Conservation (phyloP, 2,797 vertebrate species). For the Chelidonichthys spinosus region DNA sequence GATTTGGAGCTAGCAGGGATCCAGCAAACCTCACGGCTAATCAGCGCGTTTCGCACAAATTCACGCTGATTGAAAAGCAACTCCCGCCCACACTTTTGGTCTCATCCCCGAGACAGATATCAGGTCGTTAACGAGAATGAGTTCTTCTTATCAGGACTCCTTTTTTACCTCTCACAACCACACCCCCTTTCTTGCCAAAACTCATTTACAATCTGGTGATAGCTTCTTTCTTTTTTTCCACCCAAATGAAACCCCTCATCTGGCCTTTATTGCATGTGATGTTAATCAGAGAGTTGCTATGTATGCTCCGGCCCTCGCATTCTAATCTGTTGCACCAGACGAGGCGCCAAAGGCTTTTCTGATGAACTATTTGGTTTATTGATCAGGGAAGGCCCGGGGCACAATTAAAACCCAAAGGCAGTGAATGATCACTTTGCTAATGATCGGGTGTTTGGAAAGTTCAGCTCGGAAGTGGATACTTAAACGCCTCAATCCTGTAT, state of each 20-base stretch:
- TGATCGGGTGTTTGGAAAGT: conserved; percentile 27
- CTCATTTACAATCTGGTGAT: conserved; percentile 11
- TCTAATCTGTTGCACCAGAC: conserved; percentile 42
- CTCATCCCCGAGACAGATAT: conserved; percentile 11
- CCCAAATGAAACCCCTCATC: conserved; percentile 20
- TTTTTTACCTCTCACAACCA: conserved; percentile 14
- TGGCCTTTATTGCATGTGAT: conserved; percentile 37
- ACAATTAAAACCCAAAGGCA: conserved; percentile 48
- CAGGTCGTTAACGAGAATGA: conserved; percentile 42
- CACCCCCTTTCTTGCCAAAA: conserved; percentile 19
- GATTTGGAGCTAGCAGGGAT: conserved; percentile 27
- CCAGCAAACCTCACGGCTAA: background rate
- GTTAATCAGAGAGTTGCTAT: conserved; percentile 42
- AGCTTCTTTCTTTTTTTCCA: conserved; percentile 5
- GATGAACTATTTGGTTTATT: conserved; percentile 58
- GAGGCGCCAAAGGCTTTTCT: conserved; percentile 41
- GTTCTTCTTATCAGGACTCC: conserved; percentile 41
- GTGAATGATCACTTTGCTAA: conserved; percentile 43
- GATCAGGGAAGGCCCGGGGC: conserved; percentile 38
- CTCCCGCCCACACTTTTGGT: too few relatives aligned
- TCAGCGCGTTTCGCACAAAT: conserved; percentile 34
- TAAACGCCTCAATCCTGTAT: background rate
- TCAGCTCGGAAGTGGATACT: background rate
- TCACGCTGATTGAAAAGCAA: background rate
- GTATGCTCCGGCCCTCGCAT: conserved; percentile 15